Evolutionary conservation across 2,113 vertebrate species (phyloP), one percentile per base, ranked within the genome.

Genomic region (Ctenomys sociabilis): DNA sequence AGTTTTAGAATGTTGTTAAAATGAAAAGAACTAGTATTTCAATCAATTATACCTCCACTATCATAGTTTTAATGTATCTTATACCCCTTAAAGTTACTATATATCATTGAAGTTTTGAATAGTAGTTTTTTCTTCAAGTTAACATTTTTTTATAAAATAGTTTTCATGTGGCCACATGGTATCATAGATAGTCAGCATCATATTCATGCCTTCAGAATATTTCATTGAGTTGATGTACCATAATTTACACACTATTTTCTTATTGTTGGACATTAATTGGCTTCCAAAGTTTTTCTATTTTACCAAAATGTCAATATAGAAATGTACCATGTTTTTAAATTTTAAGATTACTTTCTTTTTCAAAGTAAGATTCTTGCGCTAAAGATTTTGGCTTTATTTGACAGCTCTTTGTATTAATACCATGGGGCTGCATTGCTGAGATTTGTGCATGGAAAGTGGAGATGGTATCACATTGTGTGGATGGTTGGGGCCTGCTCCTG

Each of bases 201-300:
- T 57, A 85, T 49, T 40, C n/a, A 32, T 64, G 54, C 26, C 81
- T 92, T 94, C 17, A 64, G 14, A 89, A 83, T 95, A 72, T 83
- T 64, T 57, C 89, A 11, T 21, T 82, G 43, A 77, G 16, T n/a
- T 54, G 32, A 49, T 75, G 22, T 37, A 49, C 24, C 16, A 32
- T 57, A 68, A 70, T 66, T 72, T 61, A 59, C n/a, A 77, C 64
- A 32, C 37, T 68, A 21, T 11, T 35, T 90, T 63, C 63, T 91
- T 61, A 37, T 54, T 91, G 52, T n/a, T 85, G 64, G 40, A 66
- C 57, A 24, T 81, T 93, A 85, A 63, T 75, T 88, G 40, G 12
- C 40, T 85, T 78, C 77, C 40, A 81, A 17, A 77, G 14, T 73
- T 91, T 85, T 78, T 35, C 45, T 84, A 8, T 91, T 95, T 94